Evolutionary conservation across 2,113 vertebrate species (phyloP), one percentile per base, ranked within the genome.

Genomic region (Zapornia atra): DNA sequence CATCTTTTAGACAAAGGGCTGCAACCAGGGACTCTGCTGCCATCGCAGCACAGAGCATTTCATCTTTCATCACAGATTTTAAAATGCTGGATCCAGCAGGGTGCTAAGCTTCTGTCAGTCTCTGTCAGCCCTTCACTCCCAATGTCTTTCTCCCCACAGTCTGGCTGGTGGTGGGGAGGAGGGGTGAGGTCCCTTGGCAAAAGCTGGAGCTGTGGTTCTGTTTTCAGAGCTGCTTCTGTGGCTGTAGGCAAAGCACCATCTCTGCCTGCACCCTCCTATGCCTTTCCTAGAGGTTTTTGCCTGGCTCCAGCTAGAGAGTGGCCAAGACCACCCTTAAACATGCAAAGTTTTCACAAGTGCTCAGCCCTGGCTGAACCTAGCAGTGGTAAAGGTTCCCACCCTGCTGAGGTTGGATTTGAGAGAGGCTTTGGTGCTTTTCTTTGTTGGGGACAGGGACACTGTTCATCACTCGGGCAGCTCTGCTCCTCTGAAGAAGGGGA

Each of bases 61-160:
- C 19, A 51, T 92, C 92, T 88, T 79, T 82, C 94, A 86, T 89
- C 38, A 2, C 91, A 61, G 91, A 65, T 79, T 65, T 75, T n/a
- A 63, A 89, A 94, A 72, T n/a, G 92, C 94, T 91, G 92, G 54
- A 93, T 96, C 91, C 92, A 95, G 96, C 92, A 94, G 95, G 96
- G 95, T 96, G 96, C 94, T 96, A 96, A 97, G 95, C 96, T 96
- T 28, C 86, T 96, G 96, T 96, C 96, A 97, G 92, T 89, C 94
- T 91, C 94, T 96, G 96, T 93, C 96, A 96, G 94, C 84, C 95
- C 94, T 94, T 79, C 91, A 3, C 48, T 92, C 90, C 90, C 92
- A 96, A 95, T 22, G 96, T 95, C 96, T 96, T 92, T 93, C 92
- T 96, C 95, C 94, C 91, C 95, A 29, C 94, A 94, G 94, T 85